These are phyloP conservation scores for Tanypteryx hageni DNA, from an alignment of 2,888 invertebrate species.

Conservation along the genomic window DNA sequence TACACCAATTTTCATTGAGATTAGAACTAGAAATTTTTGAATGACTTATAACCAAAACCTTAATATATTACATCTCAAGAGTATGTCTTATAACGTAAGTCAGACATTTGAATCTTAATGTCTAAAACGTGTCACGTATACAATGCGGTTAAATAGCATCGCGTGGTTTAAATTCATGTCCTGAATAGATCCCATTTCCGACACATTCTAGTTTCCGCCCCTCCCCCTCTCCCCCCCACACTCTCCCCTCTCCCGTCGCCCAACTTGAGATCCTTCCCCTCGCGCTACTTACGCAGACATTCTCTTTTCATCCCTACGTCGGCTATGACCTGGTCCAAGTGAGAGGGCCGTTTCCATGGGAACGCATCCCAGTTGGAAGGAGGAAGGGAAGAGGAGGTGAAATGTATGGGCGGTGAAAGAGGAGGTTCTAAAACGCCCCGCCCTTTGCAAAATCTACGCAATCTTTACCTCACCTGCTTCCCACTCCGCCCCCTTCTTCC, in stretches of 20 bases:
- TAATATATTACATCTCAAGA: no score
- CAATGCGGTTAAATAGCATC: no score
- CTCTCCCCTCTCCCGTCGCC: slow-evolving; percentile 47
- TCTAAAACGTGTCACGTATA: no score
- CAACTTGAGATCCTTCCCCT: slow-evolving; percentile 65
- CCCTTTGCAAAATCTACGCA: not conserved
- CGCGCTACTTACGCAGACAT: not conserved
- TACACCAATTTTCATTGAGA: no score
- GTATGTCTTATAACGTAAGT: no score
- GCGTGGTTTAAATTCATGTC: no score
- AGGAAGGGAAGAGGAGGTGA: not conserved
- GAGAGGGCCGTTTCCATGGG: slow-evolving; percentile 46
- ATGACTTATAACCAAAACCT: no score
- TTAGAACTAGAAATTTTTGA: no score
- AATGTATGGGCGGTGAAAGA: slow-evolving; percentile 23
- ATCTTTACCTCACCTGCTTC: not conserved
- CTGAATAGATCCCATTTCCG: no score
- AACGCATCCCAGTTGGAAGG: slow-evolving; percentile 40
- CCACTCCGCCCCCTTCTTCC: not conserved
- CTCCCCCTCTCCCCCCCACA: slow-evolving; percentile 66
- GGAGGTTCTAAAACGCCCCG: not conserved
- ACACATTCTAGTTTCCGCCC: not conserved
- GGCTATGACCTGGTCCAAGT: slow-evolving; percentile 42
- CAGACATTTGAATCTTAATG: no score
- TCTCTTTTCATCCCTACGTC: not conserved